Evolutionary conservation across 92 coral and sea anemone genomes (phyloP).

Genomic region (Siderastrea siderea): DNA sequence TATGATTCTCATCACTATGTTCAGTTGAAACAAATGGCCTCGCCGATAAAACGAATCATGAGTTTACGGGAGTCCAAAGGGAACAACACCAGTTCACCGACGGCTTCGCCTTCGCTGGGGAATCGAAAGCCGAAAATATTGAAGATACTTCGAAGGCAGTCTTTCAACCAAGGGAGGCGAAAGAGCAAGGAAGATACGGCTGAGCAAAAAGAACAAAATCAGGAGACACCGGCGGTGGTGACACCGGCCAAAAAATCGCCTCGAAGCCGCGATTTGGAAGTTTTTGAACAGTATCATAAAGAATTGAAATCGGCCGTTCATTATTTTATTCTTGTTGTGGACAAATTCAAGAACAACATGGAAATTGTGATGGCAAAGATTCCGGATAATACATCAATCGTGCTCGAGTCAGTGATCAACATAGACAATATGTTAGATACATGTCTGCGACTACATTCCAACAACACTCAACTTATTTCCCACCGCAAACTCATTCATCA

Average conservation of each 20-base stretch:
- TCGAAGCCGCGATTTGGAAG: slow-evolving; percentile 90
- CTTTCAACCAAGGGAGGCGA: slow-evolving; percentile 75
- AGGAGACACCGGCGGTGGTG: slow-evolving; percentile 13
- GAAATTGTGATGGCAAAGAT: slow-evolving; percentile 94
- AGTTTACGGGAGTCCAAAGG: slow-evolving; percentile 42
- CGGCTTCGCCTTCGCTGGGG: slow-evolving; percentile 18
- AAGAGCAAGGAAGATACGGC: slow-evolving; percentile 53
- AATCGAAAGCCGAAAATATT: slow-evolving; percentile 69
- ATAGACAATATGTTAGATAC: slow-evolving; percentile 94
- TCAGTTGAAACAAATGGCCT: slow-evolving; percentile 50
- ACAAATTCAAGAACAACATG: slow-evolving; percentile 69
- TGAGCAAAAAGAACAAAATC: neutral
- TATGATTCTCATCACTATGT: neutral
- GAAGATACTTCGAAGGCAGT: slow-evolving; percentile 85
- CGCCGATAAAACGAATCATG: slow-evolving; percentile 76
- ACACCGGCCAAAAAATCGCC: slow-evolving; percentile 54
- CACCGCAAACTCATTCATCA: slow-evolving; percentile 89
- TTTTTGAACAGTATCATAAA: slow-evolving; percentile 85
- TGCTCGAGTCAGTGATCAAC: slow-evolving; percentile 92
- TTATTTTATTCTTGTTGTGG: slow-evolving; percentile 88
- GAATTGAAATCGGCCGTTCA: slow-evolving; percentile 87
- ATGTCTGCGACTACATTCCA: slow-evolving; percentile 85
- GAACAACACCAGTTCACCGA: slow-evolving; percentile 11
- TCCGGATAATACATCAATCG: slow-evolving; percentile 93
- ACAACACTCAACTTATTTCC: slow-evolving; percentile 77